Percentiles rank a stretch among this genome's conserved stretches.
phyloP scores from a whole-genome alignment of 2,797 vertebrate genomes.

The Sandelia bainsii region DNA sequence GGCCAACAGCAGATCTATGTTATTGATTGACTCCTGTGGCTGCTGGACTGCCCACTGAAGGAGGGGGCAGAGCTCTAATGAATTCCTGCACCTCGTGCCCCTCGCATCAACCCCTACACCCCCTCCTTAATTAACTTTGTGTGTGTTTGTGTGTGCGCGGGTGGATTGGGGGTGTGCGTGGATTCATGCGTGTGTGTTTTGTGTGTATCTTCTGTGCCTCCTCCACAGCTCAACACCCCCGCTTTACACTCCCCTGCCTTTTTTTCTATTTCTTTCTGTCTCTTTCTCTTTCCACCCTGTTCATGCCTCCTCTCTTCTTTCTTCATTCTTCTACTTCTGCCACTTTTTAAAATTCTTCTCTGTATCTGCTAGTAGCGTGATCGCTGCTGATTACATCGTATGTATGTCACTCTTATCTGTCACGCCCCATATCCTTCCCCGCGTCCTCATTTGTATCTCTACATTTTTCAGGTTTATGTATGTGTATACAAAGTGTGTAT shows the following conservation, averaged over 20 bases:
- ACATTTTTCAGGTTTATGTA: slow-evolving; percentile 48
- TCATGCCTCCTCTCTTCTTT: slow-evolving; percentile 42
- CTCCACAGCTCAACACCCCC: slow-evolving; percentile 71
- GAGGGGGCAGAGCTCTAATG: slow-evolving; percentile 86
- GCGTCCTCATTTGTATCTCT: slow-evolving; percentile 26
- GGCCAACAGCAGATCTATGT: slow-evolving; percentile 84
- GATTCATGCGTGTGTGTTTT: slow-evolving; percentile 56
- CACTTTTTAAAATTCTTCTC: slow-evolving; percentile 41
- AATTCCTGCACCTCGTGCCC: slow-evolving; percentile 86
- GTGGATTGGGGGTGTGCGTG: slow-evolving; percentile 40
- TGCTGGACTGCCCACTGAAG: slow-evolving; percentile 84
- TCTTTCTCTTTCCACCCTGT: slow-evolving; percentile 31
- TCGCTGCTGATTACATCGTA: slow-evolving; percentile 45
- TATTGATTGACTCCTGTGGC: slow-evolving; percentile 88
- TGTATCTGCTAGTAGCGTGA: slow-evolving; percentile 30
- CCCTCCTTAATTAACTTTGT: slow-evolving; percentile 89
- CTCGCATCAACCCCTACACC: slow-evolving; percentile 82
- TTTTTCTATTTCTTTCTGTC: slow-evolving; percentile 40
- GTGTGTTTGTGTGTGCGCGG: slow-evolving; percentile 19
- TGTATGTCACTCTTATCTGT: slow-evolving; percentile 54
- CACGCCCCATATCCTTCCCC: slow-evolving; percentile 14
- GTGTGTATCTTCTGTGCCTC: slow-evolving; percentile 67
- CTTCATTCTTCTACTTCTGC: slow-evolving; percentile 47
- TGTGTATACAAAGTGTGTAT: slow-evolving; percentile 49
- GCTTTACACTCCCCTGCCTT: slow-evolving; percentile 64